phyloP scores from a whole-genome alignment of 2,888 invertebrate genomes.

The Dascillus cervinus region DNA sequence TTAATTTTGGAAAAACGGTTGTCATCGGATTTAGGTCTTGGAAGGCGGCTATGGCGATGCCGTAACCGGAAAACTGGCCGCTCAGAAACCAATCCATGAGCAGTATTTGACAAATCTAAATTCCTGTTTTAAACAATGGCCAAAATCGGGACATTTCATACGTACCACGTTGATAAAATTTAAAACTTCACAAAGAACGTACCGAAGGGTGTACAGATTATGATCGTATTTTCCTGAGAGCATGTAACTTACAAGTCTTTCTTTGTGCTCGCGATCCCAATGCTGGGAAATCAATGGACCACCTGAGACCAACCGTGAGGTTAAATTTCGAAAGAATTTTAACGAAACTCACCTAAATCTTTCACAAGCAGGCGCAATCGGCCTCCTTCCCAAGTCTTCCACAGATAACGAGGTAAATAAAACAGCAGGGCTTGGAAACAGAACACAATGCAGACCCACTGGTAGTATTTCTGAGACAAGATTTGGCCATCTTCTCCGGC shows the following conservation, averaged over 20 bases:
- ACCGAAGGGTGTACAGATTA: slow-evolving; percentile 58
- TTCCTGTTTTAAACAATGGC: slow-evolving; percentile 4
- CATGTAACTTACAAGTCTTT: slow-evolving; percentile 52
- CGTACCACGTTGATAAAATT: slow-evolving; percentile 69
- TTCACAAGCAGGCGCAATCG: slow-evolving; percentile 52
- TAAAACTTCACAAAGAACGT: slow-evolving; percentile 62
- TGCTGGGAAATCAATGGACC: slow-evolving; percentile 50
- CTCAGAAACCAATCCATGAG: slow-evolving; percentile 58
- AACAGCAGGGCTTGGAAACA: slow-evolving; percentile 60
- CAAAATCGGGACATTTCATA: slow-evolving; percentile 15
- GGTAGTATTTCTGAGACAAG: slow-evolving; percentile 58
- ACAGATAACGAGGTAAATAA: slow-evolving; percentile 61
- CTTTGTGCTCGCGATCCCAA: slow-evolving; percentile 49
- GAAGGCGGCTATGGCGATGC: slow-evolving; percentile 47
- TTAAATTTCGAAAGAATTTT: slow-evolving; percentile 2
- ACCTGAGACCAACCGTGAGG: slow-evolving; percentile 36
- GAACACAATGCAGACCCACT: slow-evolving; percentile 65
- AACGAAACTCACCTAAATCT: slow-evolving; percentile 44
- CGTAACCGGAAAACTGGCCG: slow-evolving; percentile 55
- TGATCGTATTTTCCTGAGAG: slow-evolving; percentile 50
- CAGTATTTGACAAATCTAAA: slow-evolving; percentile 56
- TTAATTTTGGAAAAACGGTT: slow-evolving; percentile 59
- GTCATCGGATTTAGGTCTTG: slow-evolving; percentile 53
- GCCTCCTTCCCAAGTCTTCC: slow-evolving; percentile 66
- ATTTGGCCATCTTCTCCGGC: slow-evolving; percentile 39